Evolutionary conservation across 1,140 invertebrate genomes (phyloP).

Genomic region (Drosophila teissieri): DNA sequence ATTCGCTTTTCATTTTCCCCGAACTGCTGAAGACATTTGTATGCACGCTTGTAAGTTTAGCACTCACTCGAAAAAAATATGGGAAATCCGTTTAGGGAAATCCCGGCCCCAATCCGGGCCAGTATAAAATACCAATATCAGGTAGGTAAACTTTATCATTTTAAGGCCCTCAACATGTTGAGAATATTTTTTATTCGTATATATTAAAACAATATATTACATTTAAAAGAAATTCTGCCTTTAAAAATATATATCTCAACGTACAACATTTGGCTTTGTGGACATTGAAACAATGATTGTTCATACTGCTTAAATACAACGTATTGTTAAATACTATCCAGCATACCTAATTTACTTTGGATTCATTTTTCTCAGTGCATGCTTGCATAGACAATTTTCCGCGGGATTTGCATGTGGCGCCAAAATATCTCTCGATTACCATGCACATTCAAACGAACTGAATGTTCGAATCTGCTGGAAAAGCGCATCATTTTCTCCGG

Average conservation of each 20-base stretch:
- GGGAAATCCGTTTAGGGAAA: neutral
- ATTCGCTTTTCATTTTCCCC: constrained; percentile 8
- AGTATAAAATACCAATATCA: too few species aligned
- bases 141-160: too few species aligned
- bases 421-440: neutral
- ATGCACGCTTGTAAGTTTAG: neutral
- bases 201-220: too few species aligned
- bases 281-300: too few species aligned
- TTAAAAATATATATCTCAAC: too few species aligned
- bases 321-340: too few species aligned
- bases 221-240: too few species aligned
- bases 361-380: neutral
- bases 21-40: neutral
- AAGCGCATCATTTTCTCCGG: constrained; percentile 17
- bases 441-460: neutral
- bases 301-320: too few species aligned
- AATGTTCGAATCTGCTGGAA: constrained; percentile 9
- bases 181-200: too few species aligned
- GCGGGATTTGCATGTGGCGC: neutral
- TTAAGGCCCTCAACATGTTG: too few species aligned
- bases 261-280: too few species aligned
- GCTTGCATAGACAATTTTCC: neutral
- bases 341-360: too few species aligned
- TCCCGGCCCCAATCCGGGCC: neutral
- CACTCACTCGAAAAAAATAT: neutral